Conservation (phyloP, 2,113 vertebrate species). For the rat (Rattus norvegicus) region GRCr8 NC_086022.1:41767001-41767500, state of each 20-base stretch:
- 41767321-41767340: constrained; percentile 70
- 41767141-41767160: constrained; percentile 81
- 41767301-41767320: constrained; percentile 51
- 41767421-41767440: constrained; percentile 2
- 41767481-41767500: constrained; percentile 36
- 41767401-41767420: background rate
- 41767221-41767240: constrained; percentile 76
- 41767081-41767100: constrained; percentile 63
- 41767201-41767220: constrained; percentile 77
- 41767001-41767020: constrained; percentile 44
- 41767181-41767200: constrained; percentile 73
- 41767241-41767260: constrained; percentile 70
- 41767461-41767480: constrained; percentile 26
- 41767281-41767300: constrained; percentile 77
- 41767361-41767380: constrained; percentile 60
- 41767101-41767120: constrained; percentile 64
- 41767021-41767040: constrained; percentile 68
- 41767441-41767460: background rate
- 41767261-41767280: constrained; percentile 70
- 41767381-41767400: constrained; percentile 58
- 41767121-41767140: constrained; percentile 78
- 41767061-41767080: constrained; percentile 23
- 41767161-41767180: constrained; percentile 83
- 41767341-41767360: constrained; percentile 63
- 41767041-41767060: constrained; percentile 48